Percentiles rank a stretch among this genome's conserved stretches.
These are phyloP conservation scores for Spongilla lacustris DNA, from an alignment of 37 sponge, comb jelly and placozoan genomes.

Conservation along the genomic window DNA sequence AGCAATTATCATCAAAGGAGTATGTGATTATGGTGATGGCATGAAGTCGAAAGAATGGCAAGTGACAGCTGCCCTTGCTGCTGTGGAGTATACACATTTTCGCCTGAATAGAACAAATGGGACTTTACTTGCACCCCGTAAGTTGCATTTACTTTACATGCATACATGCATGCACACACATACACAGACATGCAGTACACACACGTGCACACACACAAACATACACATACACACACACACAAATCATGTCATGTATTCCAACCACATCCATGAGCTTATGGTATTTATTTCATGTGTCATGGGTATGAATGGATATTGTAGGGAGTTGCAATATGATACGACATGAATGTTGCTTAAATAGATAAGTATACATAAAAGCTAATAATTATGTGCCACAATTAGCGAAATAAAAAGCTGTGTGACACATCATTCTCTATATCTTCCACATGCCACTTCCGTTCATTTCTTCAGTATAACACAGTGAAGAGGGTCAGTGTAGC, in stretches of 20 bases:
- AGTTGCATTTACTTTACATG: background rate
- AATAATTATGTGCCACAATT: too few relatives aligned
- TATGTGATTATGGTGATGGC: constrained; percentile 34
- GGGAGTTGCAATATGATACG: too few relatives aligned
- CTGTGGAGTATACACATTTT: background rate
- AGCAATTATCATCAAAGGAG: constrained; percentile 8
- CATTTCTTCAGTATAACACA: background rate
- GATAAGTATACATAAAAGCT: too few relatives aligned
- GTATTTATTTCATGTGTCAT: too few relatives aligned
- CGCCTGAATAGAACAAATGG: background rate
- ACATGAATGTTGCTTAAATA: too few relatives aligned
- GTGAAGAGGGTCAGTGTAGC: background rate
- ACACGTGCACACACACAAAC: too few relatives aligned
- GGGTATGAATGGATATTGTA: too few relatives aligned
- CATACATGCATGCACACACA: background rate
- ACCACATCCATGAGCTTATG: too few relatives aligned
- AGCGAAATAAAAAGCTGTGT: constrained; percentile 34
- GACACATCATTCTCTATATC: constrained; percentile 64
- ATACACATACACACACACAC: too few relatives aligned
- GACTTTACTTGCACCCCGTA: background rate
- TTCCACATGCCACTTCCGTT: constrained; percentile 3
- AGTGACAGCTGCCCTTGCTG: constrained; percentile 10
- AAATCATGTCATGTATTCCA: too few relatives aligned
- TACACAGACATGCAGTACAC: background rate
- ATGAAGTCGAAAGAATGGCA: constrained; percentile 5